phyloP scores from a whole-genome alignment of 2,888 invertebrate genomes.

The Didymodactylos carnosus region DNA sequence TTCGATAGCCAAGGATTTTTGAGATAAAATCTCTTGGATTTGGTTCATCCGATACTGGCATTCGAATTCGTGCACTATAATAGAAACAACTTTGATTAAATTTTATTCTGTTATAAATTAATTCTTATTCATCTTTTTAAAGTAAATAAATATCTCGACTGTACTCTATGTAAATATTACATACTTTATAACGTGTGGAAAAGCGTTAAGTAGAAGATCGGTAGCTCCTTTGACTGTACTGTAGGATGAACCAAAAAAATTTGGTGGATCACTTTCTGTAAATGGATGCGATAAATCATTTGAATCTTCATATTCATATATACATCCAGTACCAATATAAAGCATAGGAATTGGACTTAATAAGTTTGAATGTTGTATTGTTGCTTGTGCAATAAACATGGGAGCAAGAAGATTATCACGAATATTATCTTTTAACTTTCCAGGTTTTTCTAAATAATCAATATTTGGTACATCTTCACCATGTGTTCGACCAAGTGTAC shows the following conservation, averaged over 20 bases:
- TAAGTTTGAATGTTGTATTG: neutral
- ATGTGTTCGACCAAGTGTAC: neutral
- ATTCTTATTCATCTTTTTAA: neutral
- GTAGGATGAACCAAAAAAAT: neutral
- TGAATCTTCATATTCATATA: neutral
- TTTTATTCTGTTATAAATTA: too few species aligned
- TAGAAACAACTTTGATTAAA: too few species aligned
- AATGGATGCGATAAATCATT: neutral
- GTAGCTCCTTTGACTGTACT: neutral
- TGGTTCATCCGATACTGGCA: neutral
- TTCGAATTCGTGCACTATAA: neutral
- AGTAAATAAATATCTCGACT: too few species aligned
- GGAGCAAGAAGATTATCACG: neutral
- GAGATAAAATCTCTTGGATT: neutral
- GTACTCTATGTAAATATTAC: too few species aligned
- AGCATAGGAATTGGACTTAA: neutral
- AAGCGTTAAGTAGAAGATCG: neutral
- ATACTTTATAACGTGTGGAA: neutral
- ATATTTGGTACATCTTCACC: neutral
- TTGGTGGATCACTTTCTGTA: neutral
- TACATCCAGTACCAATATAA: neutral
- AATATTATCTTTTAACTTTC: neutral
- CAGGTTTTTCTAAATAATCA: neutral
- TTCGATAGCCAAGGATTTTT: neutral
- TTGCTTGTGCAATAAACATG: neutral